Base-by-base conservation (phyloP, 1,140 invertebrate genomes). In the Oryzaephilus surinamensis region DNA sequence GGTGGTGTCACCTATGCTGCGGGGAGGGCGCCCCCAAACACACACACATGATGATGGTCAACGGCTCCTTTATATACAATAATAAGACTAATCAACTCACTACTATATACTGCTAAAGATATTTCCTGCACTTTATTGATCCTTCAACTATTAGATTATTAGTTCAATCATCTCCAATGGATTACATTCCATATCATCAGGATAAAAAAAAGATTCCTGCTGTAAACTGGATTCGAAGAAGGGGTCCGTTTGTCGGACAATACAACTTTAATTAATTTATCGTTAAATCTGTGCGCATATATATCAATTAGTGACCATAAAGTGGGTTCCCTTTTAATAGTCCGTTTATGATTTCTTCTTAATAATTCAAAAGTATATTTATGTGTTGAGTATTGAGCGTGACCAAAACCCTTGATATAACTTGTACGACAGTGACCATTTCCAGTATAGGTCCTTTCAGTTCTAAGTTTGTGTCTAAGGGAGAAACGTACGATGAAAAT, bases 1-100 rank as follows among this genome's bases (percentile, higher is more conserved):
- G 49, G 46, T 52, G n/a, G 49, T 54, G 50, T 54, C 52, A 50
- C 50, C 47, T 52, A 49, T 44, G 41, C 35, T 39, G 37, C 27
- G 27, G 36, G 8, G 19, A 8, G 23, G 23, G 23, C 11, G 23
- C 8, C 23, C 11, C 10, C 10, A 21, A 10, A 21, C 6, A 2
- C 20, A 10, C n/a, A 21, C 20, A 6, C 6, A 24, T 11, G 5
- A 11, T 24, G 5, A 24, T 10, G 24, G 31, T 24, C 21, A 14
- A 13, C 23, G 11, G 14, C 28, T 17, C 8, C 10, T 24, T 11
- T 26, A 37, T 32, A 35, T 15, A 32, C 26, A 30, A 15, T 32
- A 24, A 24, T 41, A 30, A 48, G 36, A 45, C 45, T 42, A 48
- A 48, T 45, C 44, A 38, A 46, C 41, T 36, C 35, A 24, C 11